Base-by-base conservation (phyloP, 1,140 invertebrate genomes). In the Nautilus pompilius region DNA sequence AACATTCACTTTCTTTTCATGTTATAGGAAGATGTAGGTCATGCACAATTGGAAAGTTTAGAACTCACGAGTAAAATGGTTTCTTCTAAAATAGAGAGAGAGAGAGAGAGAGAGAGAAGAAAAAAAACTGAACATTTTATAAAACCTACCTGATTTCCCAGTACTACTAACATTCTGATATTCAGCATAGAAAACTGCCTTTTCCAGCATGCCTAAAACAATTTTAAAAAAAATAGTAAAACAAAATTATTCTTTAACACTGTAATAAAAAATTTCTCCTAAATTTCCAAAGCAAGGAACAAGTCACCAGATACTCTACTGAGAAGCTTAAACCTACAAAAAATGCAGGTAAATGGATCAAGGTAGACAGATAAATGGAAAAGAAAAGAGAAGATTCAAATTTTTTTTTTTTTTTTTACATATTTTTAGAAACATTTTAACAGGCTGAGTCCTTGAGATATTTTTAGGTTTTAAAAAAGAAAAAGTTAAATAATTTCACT, bases 171-270 rank as follows among this genome's bases (percentile, higher is more conserved):
- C 87, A 51, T 85, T 89, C 69, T 91, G 87, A 82, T 92, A 95
- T 80, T 96, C 93, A 0, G 90, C 92, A 79, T 94, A 93, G 76
- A 95, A 96, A 0, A 93, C 90, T 20, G 94, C 92, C 77, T 89
- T 87, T 70, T 87, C 84, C 53, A 86, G 64, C 80, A 86, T 80
- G 24, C 80, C 79, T 81, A 62, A 36, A 64, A 68, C 51, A 53
- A 45, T 32, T 29, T 51, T 51, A 22, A 34, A 8, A 53, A 15
- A 61, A 65, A 33, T 24, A 55, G 55, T 26, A 24, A 29, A 30
- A 17, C 49, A 58, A 10, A 17, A 28, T 33, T 17, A 56, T 33
- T 3, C 2, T 2, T 56, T 29, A 51, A 17, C 8, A 57, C 26
- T 29, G 54, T 24, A 5, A 58, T 20, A 57, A 30, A 48, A 24